phyloP scores from a whole-genome alignment of 1,140 invertebrate genomes.

The Papilio helenus region DNA sequence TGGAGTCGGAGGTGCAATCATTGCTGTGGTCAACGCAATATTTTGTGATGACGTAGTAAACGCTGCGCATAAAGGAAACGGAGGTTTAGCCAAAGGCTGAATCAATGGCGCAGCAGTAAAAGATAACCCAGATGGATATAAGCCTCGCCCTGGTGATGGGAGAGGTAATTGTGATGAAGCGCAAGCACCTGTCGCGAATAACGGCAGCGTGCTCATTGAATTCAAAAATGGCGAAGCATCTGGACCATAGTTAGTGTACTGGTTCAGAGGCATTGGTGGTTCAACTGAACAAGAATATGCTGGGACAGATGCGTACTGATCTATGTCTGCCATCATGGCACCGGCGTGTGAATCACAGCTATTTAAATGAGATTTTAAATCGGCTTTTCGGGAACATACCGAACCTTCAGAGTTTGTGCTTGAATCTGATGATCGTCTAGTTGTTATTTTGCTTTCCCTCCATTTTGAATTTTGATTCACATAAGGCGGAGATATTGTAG shows the following conservation, averaged over 20 bases:
- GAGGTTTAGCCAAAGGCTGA: constrained; percentile 63
- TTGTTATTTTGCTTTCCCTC: constrained; percentile 88
- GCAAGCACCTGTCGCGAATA: constrained; percentile 80
- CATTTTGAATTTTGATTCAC: constrained; percentile 86
- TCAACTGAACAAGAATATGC: constrained; percentile 79
- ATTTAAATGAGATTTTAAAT: constrained; percentile 66
- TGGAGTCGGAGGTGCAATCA: constrained; percentile 85
- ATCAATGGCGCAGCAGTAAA: constrained; percentile 80
- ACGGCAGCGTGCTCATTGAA: constrained; percentile 84
- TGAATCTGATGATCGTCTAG: constrained; percentile 87
- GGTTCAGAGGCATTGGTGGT: constrained; percentile 73
- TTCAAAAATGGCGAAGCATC: constrained; percentile 84
- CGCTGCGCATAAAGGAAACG: constrained; percentile 86
- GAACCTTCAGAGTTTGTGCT: constrained; percentile 86
- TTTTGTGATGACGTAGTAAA: constrained; percentile 91
- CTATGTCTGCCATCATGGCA: constrained; percentile 72
- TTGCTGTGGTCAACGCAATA: constrained; percentile 89
- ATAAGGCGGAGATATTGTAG: constrained; percentile 86
- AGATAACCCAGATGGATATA: constrained; percentile 85
- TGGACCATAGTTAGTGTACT: constrained; percentile 80
- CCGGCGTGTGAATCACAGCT: constrained; percentile 63
- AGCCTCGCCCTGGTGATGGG: constrained; percentile 84
- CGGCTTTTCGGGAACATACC: constrained; percentile 78
- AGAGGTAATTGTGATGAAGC: constrained; percentile 84
- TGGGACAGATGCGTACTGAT: constrained; percentile 76